Conservation (phyloP, 2,113 vertebrate genomes). For the Myodes glareolus region DNA sequence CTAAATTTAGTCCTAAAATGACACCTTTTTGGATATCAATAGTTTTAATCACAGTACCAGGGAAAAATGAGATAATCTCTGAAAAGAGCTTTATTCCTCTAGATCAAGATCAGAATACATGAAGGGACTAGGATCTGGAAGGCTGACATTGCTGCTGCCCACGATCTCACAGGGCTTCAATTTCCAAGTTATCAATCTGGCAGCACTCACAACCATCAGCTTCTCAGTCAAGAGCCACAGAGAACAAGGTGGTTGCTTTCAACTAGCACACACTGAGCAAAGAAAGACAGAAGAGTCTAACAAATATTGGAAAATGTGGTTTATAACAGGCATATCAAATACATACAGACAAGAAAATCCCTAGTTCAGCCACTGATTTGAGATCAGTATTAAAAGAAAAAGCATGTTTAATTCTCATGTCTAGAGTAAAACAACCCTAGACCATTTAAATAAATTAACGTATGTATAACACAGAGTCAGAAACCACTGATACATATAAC, state of each 20-base stretch:
- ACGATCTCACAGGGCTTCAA: slow-evolving; percentile 57
- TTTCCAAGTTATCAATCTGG: slow-evolving; percentile 41
- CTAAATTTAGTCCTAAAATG: slow-evolving; percentile 63
- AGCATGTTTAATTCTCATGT: slow-evolving; percentile 38
- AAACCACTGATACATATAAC: slow-evolving; percentile 45
- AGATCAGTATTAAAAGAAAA: slow-evolving; percentile 6
- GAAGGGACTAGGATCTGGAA: slow-evolving; percentile 36
- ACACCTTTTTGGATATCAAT: slow-evolving; percentile 50
- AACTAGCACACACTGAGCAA: not conserved
- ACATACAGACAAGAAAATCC: slow-evolving; percentile 30
- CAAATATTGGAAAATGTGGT: not conserved
- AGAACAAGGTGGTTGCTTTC: slow-evolving; percentile 16
- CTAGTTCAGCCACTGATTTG: slow-evolving; percentile 45
- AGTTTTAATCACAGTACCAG: slow-evolving; percentile 35
- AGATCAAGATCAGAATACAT: slow-evolving; percentile 56
- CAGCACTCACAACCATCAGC: slow-evolving; percentile 42
- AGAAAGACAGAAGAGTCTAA: not conserved
- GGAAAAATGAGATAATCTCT: slow-evolving; percentile 54
- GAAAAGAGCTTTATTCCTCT: slow-evolving; percentile 57
- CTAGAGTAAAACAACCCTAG: slow-evolving; percentile 40
- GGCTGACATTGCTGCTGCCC: slow-evolving; percentile 12
- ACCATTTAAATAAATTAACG: slow-evolving; percentile 27
- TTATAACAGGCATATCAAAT: slow-evolving; percentile 49
- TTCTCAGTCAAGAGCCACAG: slow-evolving; percentile 12
- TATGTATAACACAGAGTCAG: not conserved